phyloP scores from a whole-genome alignment of 2,888 invertebrate species.

The Rhyacophila evoluta region DNA sequence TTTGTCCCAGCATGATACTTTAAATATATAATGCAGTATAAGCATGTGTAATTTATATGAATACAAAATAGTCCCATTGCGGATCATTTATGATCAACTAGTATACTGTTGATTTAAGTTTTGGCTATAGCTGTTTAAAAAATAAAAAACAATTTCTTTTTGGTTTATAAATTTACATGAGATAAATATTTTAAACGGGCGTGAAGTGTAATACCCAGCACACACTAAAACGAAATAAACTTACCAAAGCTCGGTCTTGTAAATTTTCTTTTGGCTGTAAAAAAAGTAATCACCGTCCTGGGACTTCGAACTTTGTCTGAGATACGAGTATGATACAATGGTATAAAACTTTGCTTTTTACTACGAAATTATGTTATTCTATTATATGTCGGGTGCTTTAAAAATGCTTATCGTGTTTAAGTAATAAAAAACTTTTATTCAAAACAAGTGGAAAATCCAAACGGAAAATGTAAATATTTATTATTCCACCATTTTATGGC shows the following conservation, averaged over 20 bases:
- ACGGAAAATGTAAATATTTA: too few species aligned
- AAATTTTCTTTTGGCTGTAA: neutral
- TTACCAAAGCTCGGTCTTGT: neutral
- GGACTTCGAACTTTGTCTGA: neutral
- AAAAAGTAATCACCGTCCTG: neutral
- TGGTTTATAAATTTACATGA: neutral
- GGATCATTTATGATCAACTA: too few species aligned
- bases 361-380: neutral
- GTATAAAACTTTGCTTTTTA: constrained; percentile 4
- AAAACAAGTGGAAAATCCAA: too few species aligned
- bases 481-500: too few species aligned
- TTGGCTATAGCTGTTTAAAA: too few species aligned
- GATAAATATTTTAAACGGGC: neutral
- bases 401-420: neutral
- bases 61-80: too few species aligned
- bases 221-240: neutral
- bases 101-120: too few species aligned
- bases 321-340: neutral
- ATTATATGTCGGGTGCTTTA: neutral
- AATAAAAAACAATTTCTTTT: too few species aligned
- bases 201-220: neutral
- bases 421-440: neutral
- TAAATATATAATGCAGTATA: too few species aligned
- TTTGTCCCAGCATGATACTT: too few species aligned
- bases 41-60: too few species aligned